Base-by-base conservation (phyloP, 2,113 vertebrate genomes). In the Bucco capensis region DNA sequence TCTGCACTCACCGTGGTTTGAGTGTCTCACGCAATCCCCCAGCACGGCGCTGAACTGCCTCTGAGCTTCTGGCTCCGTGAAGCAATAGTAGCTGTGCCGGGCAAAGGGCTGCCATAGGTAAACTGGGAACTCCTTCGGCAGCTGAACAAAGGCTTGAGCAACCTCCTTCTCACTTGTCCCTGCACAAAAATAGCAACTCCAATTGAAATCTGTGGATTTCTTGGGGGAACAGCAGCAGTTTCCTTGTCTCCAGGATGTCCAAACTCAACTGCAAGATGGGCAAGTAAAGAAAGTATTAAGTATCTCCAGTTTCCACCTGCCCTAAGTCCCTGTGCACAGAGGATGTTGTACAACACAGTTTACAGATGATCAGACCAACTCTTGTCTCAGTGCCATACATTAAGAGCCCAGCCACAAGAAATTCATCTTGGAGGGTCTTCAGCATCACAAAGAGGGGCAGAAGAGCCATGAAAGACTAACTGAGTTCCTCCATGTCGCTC, bases 101-200 rank as follows among this genome's bases (percentile, higher is more conserved):
- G 97, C 72, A 84, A 98, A 99, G 2, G 99, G 98, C 66, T 98
- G 98, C 95, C 98, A 98, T 86, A 99, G 97, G 97, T 98, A 99
- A 19, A 99, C 98, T 0, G 98, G 98, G 91, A 98, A 99, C 37
- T 98, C 97, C 31, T 94, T 98, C 0, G 98, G 98, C 92, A 98
- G 97, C 8, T 95, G 97, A 3, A 97, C 67, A 2, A 98, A 94
- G 24, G 97, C 96, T 9, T 98, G 98, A 7, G 90, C 38, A 2
- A 88, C 96, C 54, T 99, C 98, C 92, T 99, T 98, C 97, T 98
- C 96, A 35, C 38, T 92, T 1, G 87, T 76, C 12, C 94, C 97
- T 98, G 40, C 60, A 62, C 35, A 62, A 73, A 23, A 21, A 42
- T 73, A n/a, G 76, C 25, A 75, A 11, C 17, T 75, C 25, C 9